Evolutionary conservation across 2,888 invertebrate genomes (phyloP).

Genomic region (Hermodice carunculata): DNA sequence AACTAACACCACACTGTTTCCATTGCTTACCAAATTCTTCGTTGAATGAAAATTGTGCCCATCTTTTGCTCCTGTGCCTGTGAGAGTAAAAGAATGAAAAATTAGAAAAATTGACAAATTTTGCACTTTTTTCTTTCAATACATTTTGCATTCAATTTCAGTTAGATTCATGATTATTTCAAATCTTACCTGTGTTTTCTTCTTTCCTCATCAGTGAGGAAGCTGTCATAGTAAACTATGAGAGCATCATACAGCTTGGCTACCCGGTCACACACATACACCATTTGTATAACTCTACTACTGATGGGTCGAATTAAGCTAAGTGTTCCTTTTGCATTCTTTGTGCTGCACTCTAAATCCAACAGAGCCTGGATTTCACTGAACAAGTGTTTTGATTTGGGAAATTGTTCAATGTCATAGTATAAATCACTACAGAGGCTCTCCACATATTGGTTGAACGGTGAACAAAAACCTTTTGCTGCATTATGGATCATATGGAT

Average conservation of each 20-base stretch:
- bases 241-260: neutral
- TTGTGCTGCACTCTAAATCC: too few relatives aligned
- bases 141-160: too few relatives aligned
- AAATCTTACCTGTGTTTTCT: neutral
- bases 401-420: too few relatives aligned
- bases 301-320: neutral
- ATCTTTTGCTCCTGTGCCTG: too few relatives aligned
- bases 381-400: neutral
- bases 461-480: neutral
- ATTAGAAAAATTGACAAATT: too few relatives aligned
- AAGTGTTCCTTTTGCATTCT: neutral
- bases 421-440: neutral
- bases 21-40: too few relatives aligned
- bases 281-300: neutral
- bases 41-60: too few relatives aligned
- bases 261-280: neutral
- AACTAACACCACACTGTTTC: too few relatives aligned
- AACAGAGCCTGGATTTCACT: neutral
- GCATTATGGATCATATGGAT: neutral
- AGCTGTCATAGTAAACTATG: neutral
- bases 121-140: too few relatives aligned
- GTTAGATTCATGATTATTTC: too few relatives aligned
- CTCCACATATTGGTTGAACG: neutral
- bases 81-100: too few relatives aligned
- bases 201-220: neutral